These are phyloP conservation scores for Macrophya annulata DNA, from an alignment of 2,888 invertebrate species.

Conservation along the genomic window DNA sequence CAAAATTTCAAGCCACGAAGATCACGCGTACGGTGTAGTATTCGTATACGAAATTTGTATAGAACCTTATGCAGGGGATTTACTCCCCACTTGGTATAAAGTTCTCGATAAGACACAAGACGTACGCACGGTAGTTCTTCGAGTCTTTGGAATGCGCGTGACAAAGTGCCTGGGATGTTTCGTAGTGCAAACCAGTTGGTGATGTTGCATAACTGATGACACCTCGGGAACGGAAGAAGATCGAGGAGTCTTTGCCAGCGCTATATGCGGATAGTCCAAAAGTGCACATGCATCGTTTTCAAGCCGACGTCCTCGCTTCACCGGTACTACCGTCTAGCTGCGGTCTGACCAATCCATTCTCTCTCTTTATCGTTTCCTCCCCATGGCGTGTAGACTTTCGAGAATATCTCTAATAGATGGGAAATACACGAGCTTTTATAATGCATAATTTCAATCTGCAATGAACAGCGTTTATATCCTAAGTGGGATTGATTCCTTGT, in stretches of 20 bases:
- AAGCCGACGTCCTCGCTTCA: conserved; percentile 35
- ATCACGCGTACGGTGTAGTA: neutral
- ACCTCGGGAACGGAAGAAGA: conserved; percentile 51
- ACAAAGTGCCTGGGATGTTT: conserved; percentile 75
- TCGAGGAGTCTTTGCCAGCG: conserved; percentile 71
- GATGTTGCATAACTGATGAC: conserved; percentile 73
- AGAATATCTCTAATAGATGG: neutral
- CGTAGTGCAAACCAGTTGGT: conserved; percentile 75
- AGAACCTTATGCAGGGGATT: neutral
- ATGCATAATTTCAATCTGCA: neutral
- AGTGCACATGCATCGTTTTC: conserved; percentile 59
- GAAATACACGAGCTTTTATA: neutral
- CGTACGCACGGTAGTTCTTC: conserved; percentile 17
- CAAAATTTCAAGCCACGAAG: neutral
- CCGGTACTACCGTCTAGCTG: conserved; percentile 39
- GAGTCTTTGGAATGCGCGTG: conserved; percentile 49
- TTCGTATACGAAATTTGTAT: conserved; percentile 19
- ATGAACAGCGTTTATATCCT: neutral
- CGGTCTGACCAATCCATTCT: conserved; percentile 50
- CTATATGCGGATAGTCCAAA: conserved; percentile 69
- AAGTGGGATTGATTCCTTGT: neutral
- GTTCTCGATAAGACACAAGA: conserved; percentile 40
- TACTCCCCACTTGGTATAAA: conserved; percentile 37
- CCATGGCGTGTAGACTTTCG: neutral
- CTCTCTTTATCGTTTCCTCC: conserved; percentile 1